A percentile compares a stretch with the other conserved stretches of the same genome.
Conservation (phyloP, 2,888 invertebrate genomes). For the Salpingus planirostris region DNA sequence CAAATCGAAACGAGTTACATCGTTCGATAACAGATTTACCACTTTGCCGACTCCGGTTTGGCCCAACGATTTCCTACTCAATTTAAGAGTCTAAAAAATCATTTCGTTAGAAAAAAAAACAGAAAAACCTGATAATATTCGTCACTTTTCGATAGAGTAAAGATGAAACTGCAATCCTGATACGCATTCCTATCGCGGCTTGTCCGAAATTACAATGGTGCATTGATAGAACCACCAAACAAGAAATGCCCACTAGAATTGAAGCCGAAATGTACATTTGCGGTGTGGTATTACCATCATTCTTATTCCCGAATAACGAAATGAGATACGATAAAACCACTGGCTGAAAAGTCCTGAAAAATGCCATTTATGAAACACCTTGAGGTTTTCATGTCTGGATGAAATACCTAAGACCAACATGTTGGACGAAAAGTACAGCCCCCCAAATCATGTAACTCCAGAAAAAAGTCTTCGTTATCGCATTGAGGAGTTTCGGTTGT, state of each 20-base stretch:
- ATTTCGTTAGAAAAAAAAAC: conserved; percentile 62
- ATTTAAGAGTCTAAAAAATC: conserved; percentile 44
- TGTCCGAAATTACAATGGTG: conserved; percentile 54
- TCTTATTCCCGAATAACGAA: conserved; percentile 46
- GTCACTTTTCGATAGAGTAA: conserved; percentile 58
- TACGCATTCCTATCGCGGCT: conserved; percentile 62
- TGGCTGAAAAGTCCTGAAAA: conserved; percentile 50
- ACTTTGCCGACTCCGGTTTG: conserved; percentile 77
- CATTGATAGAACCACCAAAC: conserved; percentile 47
- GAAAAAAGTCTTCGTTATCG: conserved; percentile 17
- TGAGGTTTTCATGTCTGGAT: not conserved
- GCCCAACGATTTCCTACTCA: conserved; percentile 61
- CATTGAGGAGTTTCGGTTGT: conserved; percentile 20
- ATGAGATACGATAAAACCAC: conserved; percentile 49
- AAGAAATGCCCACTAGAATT: conserved; percentile 44
- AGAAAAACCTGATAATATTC: too few species aligned
- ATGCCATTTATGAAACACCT: not conserved
- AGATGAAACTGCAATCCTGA: conserved; percentile 67
- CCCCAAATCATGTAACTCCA: conserved; percentile 19
- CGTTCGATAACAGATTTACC: conserved; percentile 76
- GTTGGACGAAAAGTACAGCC: conserved; percentile 16
- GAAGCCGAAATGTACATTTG: conserved; percentile 52
- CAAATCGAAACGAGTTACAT: conserved; percentile 72
- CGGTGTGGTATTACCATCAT: conserved; percentile 41
- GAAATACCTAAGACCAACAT: conserved; percentile 18